Evolutionary conservation across 37 sponge, comb jelly and placozoan species (phyloP).

Genomic region (Bolinopsis microptera): DNA sequence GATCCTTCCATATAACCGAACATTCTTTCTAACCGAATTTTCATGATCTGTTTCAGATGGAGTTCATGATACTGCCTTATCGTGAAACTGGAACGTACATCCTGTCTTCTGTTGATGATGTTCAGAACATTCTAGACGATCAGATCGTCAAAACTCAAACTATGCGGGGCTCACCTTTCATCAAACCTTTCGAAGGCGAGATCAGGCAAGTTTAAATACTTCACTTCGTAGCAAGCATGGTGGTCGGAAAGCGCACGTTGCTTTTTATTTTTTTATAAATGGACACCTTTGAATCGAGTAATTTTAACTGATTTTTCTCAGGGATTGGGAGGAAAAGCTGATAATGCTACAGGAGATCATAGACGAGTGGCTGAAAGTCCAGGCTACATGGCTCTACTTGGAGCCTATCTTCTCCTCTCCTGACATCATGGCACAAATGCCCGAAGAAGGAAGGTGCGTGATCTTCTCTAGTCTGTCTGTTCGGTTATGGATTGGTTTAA

Average conservation of each 20-base stretch:
- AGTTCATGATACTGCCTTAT: slow-evolving; percentile 83
- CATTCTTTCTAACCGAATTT: not conserved
- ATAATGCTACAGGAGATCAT: slow-evolving; percentile 95
- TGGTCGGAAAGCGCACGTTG: no score
- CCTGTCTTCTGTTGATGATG: slow-evolving; percentile 92
- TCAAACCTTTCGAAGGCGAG: slow-evolving; percentile 91
- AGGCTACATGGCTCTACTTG: slow-evolving; percentile 98
- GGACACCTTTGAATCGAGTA: no score
- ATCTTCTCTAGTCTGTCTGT: no score
- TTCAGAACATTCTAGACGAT: slow-evolving; percentile 96
- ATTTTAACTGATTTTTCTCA: slow-evolving; percentile 58
- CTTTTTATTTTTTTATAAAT: no score
- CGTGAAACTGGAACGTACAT: slow-evolving; percentile 98
- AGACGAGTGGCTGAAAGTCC: slow-evolving; percentile 99
- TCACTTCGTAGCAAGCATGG: no score
- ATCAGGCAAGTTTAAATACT: slow-evolving; percentile 75
- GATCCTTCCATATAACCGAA: not conserved
- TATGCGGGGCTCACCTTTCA: slow-evolving; percentile 99
- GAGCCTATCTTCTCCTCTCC: slow-evolving; percentile 99
- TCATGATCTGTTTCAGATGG: slow-evolving; percentile 70
- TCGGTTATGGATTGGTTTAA: no score
- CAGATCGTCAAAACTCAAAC: slow-evolving; percentile 99
- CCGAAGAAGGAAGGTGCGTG: slow-evolving; percentile 91
- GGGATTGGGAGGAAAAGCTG: slow-evolving; percentile 94
- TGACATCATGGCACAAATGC: slow-evolving; percentile 99